Percentiles rank a stretch among this genome's conserved stretches.
These are phyloP conservation scores for Philhelius pedissequus DNA, from an alignment of 2,888 invertebrate species.

Conservation along the genomic window DNA sequence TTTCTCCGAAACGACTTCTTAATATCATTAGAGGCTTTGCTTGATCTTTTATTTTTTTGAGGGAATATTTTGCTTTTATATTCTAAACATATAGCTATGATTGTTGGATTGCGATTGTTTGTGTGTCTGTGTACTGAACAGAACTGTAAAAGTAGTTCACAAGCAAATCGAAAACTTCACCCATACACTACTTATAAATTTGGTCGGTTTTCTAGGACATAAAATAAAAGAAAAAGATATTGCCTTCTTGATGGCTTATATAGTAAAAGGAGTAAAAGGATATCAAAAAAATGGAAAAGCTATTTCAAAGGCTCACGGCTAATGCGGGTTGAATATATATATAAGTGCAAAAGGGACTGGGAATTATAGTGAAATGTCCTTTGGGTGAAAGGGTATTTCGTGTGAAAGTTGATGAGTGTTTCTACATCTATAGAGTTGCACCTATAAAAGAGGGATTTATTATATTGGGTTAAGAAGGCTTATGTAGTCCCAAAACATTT, in stretches of 20 bases:
- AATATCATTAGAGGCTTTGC: slow-evolving; percentile 68
- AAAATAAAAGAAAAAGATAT: slow-evolving; percentile 1
- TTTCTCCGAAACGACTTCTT: slow-evolving; percentile 64
- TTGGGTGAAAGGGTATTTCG: neutral
- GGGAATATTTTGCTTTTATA: neutral
- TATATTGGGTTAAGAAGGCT: slow-evolving; percentile 12
- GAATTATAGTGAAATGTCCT: neutral
- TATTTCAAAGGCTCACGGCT: slow-evolving; percentile 57
- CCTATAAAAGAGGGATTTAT: neutral
- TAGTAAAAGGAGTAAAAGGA: slow-evolving; percentile 3
- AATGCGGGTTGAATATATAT: slow-evolving; percentile 47
- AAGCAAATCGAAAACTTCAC: neutral
- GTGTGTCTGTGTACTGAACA: slow-evolving; percentile 37
- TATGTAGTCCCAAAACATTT: neutral
- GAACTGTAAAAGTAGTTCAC: slow-evolving; percentile 38
- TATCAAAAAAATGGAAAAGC: slow-evolving; percentile 23
- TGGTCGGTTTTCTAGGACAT: slow-evolving; percentile 44
- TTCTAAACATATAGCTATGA: neutral
- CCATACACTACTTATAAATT: neutral
- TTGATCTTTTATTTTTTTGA: slow-evolving; percentile 34
- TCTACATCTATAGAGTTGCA: neutral
- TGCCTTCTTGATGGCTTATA: slow-evolving; percentile 41
- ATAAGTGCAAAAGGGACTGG: neutral
- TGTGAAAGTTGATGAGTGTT: neutral
- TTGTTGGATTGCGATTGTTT: slow-evolving; percentile 41